These are phyloP conservation scores for Athene noctua DNA, from an alignment of 2,113 vertebrate genomes.

Conservation along the genomic window DNA sequence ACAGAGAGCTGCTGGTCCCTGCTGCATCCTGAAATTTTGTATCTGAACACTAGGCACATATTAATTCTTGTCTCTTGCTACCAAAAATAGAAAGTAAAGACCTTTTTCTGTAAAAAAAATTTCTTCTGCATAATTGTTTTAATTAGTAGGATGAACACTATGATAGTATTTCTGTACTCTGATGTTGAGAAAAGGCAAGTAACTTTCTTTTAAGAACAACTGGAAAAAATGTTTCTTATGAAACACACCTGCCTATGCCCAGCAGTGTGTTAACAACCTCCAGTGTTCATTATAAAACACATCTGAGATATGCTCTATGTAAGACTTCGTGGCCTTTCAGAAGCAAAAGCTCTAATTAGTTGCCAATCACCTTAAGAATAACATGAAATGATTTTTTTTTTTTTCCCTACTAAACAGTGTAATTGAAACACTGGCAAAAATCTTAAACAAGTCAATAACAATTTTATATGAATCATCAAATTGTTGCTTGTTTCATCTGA, in stretches of 20 bases:
- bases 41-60: not conserved
- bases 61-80: not conserved
- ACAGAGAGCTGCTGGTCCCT: not conserved
- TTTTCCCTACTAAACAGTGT: not conserved
- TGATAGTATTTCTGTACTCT: not conserved
- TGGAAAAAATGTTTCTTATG: not conserved
- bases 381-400: not conserved
- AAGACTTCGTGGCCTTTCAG: not conserved
- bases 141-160: not conserved
- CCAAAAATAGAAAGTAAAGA: not conserved
- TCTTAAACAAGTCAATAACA: not conserved
- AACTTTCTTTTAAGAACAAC: not conserved
- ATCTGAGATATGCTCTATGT: not conserved
- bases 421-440: not conserved
- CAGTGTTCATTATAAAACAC: not conserved
- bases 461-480: not conserved
- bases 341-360: not conserved
- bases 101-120: not conserved
- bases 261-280: not conserved
- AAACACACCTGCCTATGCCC: not conserved
- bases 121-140: not conserved
- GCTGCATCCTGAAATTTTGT: not conserved
- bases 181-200: not conserved
- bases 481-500: not conserved
- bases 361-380: not conserved